Evolutionary conservation across 2,797 vertebrate genomes (phyloP).

Genomic region (Molossus molossus): DNA sequence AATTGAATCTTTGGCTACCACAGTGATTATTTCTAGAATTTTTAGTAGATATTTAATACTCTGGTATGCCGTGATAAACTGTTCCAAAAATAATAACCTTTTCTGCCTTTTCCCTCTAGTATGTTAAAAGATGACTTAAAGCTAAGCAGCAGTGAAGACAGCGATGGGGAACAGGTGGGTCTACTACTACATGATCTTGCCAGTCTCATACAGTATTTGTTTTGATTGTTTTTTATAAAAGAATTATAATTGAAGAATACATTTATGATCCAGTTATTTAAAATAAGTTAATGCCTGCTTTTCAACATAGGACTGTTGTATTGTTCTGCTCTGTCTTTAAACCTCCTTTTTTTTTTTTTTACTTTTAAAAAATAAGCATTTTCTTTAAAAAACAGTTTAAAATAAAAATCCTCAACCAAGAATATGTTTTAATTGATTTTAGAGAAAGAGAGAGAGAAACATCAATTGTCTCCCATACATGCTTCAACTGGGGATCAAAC

Average conservation of each 20-base stretch:
- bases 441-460: not conserved
- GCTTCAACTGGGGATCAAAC: not conserved
- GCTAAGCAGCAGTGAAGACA: slow-evolving; percentile 99
- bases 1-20: slow-evolving; percentile 63
- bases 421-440: not conserved
- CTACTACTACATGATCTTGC: not conserved
- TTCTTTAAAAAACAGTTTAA: too few species aligned
- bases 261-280: not conserved
- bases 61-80: slow-evolving; percentile 50
- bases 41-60: slow-evolving; percentile 62
- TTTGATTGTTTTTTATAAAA: slow-evolving; percentile 58
- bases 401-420: not conserved
- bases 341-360: not conserved
- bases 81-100: slow-evolving; percentile 60
- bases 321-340: slow-evolving; percentile 15
- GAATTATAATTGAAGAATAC: slow-evolving; percentile 29
- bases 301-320: not conserved
- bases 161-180: slow-evolving; percentile 96
- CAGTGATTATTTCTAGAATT: slow-evolving; percentile 68
- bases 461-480: not conserved
- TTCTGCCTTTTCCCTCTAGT: slow-evolving; percentile 88
- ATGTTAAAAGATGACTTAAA: slow-evolving; percentile 98
- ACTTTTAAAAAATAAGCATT: not conserved
- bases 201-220: not conserved
- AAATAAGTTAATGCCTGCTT: not conserved